Evolutionary conservation across 35 echinoderm and acorn worm genomes (phyloP), one percentile per base, ranked within the genome.

Genomic region (Heliocidaris erythrogramma): DNA sequence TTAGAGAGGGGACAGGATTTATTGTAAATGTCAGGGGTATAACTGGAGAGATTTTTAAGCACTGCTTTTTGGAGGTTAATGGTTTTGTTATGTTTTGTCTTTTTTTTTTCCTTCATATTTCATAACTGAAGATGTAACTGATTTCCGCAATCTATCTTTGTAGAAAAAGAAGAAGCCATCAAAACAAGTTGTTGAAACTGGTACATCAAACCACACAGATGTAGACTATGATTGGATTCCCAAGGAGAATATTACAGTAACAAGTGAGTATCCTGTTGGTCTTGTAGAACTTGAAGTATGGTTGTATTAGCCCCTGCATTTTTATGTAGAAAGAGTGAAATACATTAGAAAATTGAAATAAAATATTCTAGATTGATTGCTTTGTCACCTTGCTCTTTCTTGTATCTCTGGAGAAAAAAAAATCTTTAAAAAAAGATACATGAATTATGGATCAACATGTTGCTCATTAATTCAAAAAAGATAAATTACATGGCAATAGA

Each of bases 201-300:
- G 97, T 21, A 97, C 97, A 53, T 95, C 95, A 87, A 97, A 96
- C 93, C 96, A 99, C 94, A 94, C 93, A 88, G 98, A 96, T 90
- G 96, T 99, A 93, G 98, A 99, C 95, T 97, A 96, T 48, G 97
- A 96, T 65, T 99, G 98, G 98, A 99, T 99, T 85, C 98, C 98
- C 94, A 96, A 97, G 92, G 94, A 96, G 92, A 96, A 97, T 88
- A 92, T 96, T 94, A 13, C 59, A 93, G 88, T 60, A 65, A 93
- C 88, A 96, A 96, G 94, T 86, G 56, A 93, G 69, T 86, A n/a
- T 31, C 5, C 35, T 42, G 35, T 42, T 42, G 35, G 35, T 42
- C 35, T 42, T 42, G 35, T 42, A 42, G 35, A n/a, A n/a, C n/a
- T 42, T 42, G 35, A 42, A 42, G 0, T 42, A 42, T 42, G 35